A percentile compares a stretch with the other conserved stretches of the same genome.
Evolutionary conservation across 2,888 invertebrate genomes (phyloP).

Genomic region (Hypolimnas misippus): DNA sequence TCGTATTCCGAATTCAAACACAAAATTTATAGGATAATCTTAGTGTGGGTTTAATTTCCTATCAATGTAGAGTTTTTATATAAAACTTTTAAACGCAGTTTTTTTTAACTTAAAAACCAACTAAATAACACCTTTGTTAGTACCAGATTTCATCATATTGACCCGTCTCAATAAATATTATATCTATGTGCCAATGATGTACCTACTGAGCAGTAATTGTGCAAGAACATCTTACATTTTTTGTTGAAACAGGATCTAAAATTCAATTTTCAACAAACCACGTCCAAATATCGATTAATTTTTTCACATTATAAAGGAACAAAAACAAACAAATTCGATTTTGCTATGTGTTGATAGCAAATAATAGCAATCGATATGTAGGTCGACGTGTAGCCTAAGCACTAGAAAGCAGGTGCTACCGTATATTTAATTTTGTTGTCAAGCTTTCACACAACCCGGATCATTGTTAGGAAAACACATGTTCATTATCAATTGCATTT

Average conservation of each 20-base stretch:
- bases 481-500: slow-evolving; percentile 33
- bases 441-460: slow-evolving; percentile 34
- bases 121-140: too few species aligned
- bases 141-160: too few species aligned
- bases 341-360: slow-evolving; percentile 14
- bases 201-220: not conserved
- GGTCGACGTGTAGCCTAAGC: slow-evolving; percentile 14
- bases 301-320: not conserved
- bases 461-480: slow-evolving; percentile 29
- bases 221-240: not conserved
- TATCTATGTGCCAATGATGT: not conserved
- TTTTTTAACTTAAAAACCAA: too few species aligned
- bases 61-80: too few species aligned
- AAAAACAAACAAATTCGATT: not conserved
- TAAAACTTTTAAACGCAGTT: too few species aligned
- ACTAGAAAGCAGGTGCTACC: slow-evolving; percentile 32
- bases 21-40: too few species aligned
- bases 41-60: too few species aligned
- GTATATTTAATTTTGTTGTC: slow-evolving; percentile 36
- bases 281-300: not conserved
- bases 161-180: not conserved
- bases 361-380: slow-evolving; percentile 22
- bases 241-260: not conserved
- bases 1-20: too few species aligned
- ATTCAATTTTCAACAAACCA: not conserved